A percentile compares a stretch with the other conserved stretches of the same genome.
Conservation (phyloP, 2,888 invertebrate species). For the Cyclophora punctaria region DNA sequence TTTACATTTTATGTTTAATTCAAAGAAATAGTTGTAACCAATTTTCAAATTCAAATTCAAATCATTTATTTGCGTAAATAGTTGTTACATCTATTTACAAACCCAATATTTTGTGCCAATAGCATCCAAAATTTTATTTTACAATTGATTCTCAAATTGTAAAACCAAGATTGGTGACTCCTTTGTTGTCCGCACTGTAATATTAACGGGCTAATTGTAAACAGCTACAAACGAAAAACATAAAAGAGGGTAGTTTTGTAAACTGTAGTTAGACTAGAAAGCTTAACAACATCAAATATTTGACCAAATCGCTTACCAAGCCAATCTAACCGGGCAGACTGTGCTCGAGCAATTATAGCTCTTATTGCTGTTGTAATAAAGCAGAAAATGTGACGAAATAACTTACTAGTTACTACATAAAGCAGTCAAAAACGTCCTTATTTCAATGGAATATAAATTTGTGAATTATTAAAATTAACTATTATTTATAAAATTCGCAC, state of each 20-base stretch:
- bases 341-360: conserved; percentile 10
- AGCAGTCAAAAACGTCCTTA: no score
- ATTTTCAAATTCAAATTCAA: no score
- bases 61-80: no score
- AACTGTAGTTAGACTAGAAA: conserved; percentile 20
- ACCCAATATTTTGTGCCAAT: no score
- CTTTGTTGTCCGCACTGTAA: conserved; percentile 20
- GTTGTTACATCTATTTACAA: no score
- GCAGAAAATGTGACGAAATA: background rate
- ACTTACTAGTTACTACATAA: no score
- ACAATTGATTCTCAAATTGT: background rate
- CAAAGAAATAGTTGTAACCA: no score
- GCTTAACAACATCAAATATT: conserved; percentile 15
- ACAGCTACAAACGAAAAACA: conserved; percentile 31
- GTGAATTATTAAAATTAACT: background rate
- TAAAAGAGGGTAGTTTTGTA: conserved; percentile 43
- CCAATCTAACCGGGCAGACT: conserved; percentile 23
- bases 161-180: background rate
- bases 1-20: no score
- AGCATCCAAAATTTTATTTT: conserved; percentile 1
- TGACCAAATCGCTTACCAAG: conserved; percentile 48
- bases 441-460: no score
- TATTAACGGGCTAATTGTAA: conserved; percentile 31
- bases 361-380: conserved; percentile 10
- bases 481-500: conserved; percentile 5